Percentiles rank a stretch among this genome's conserved stretches.
phyloP scores from a whole-genome alignment of 2,888 invertebrate genomes.

The Ophioninae sp. region DNA sequence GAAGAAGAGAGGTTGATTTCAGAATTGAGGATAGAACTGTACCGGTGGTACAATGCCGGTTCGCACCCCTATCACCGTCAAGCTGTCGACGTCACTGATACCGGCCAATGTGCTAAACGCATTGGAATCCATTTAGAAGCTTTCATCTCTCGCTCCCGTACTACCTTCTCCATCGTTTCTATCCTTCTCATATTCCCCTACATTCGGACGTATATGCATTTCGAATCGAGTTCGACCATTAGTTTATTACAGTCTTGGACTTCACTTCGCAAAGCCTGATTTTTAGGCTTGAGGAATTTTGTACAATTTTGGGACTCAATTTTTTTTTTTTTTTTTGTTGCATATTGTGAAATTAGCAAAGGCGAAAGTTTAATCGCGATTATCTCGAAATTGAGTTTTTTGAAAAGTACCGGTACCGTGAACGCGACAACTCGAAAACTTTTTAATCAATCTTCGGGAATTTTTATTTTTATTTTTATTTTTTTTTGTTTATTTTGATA shows the following conservation, averaged over 20 bases:
- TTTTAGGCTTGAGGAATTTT: neutral
- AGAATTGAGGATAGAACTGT: conserved; percentile 69
- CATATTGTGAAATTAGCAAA: no score
- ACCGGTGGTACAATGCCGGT: conserved; percentile 70
- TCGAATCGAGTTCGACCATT: neutral
- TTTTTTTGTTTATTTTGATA: no score
- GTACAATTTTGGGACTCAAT: neutral
- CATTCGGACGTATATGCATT: neutral
- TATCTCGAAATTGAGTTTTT: no score
- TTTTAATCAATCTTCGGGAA: no score
- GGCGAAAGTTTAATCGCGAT: no score
- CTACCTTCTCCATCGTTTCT: conserved; percentile 58
- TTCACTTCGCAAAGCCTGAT: neutral
- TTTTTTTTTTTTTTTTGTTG: no score
- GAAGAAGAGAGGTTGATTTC: conserved; percentile 62
- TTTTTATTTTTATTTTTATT: no score
- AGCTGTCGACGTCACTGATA: conserved; percentile 73
- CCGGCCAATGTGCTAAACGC: conserved; percentile 73
- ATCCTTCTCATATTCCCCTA: conserved; percentile 1
- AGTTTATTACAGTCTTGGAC: neutral
- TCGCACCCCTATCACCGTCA: conserved; percentile 74
- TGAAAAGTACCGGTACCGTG: no score
- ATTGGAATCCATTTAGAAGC: conserved; percentile 72
- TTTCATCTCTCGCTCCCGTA: conserved; percentile 56
- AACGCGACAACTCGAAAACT: no score